Evolutionary conservation across 2,888 invertebrate species (phyloP).

Genomic region (Malthinus flaveolus): DNA sequence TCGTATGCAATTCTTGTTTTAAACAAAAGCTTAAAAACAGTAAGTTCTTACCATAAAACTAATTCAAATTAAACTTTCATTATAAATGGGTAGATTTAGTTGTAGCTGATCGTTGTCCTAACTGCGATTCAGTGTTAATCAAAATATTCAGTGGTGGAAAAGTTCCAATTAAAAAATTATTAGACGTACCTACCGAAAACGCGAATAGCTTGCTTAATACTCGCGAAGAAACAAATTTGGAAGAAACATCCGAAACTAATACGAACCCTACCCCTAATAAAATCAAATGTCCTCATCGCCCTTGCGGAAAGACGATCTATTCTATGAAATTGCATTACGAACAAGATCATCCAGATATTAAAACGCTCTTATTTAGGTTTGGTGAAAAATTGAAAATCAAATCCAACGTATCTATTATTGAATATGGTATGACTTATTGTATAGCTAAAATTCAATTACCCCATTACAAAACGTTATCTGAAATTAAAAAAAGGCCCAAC

Average conservation of each 20-base stretch:
- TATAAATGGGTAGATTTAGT: background rate
- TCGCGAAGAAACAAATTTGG: conserved; percentile 1
- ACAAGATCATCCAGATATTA: conserved; percentile 19
- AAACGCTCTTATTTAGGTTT: conserved; percentile 4
- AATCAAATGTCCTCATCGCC: conserved; percentile 15
- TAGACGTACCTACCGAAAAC: conserved; percentile 12
- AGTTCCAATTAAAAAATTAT: conserved; percentile 14
- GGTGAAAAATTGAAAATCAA: conserved; percentile 14
- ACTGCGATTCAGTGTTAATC: conserved; percentile 13
- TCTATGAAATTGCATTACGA: conserved; percentile 14
- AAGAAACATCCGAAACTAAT: background rate
- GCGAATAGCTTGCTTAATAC: conserved; percentile 7
- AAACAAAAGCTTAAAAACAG: conserved; percentile 9
- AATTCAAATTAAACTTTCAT: background rate
- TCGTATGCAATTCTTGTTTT: conserved; percentile 15
- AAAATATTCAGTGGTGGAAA: conserved; percentile 1
- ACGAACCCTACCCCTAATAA: background rate
- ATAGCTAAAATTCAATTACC: conserved; percentile 14
- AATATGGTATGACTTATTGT: conserved; percentile 15
- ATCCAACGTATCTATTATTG: conserved; percentile 9
- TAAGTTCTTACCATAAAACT: background rate
- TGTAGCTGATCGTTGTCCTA: conserved; percentile 4
- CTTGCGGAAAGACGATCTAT: conserved; percentile 20
- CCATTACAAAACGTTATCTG: conserved; percentile 1
- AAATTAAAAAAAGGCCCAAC: background rate